These are phyloP conservation scores for Betta splendens DNA, from an alignment of 2,797 vertebrate species.

Conservation along the genomic window DNA sequence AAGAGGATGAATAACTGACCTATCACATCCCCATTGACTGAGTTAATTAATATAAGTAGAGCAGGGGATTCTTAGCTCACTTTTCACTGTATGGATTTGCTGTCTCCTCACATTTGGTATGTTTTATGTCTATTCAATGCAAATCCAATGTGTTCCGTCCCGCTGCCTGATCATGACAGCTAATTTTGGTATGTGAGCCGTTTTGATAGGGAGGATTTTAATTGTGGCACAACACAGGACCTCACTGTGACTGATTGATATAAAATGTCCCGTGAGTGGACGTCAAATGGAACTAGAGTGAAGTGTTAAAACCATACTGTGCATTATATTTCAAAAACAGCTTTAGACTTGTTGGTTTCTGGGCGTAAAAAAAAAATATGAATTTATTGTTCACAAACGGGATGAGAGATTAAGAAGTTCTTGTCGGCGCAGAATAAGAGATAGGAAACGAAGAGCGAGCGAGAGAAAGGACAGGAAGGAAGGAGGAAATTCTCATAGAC, in stretches of 20 bases:
- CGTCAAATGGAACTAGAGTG: constrained; percentile 54
- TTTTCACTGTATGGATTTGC: constrained; percentile 83
- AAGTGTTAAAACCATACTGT: constrained; percentile 48
- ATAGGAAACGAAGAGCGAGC: constrained; percentile 2
- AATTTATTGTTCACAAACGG: background rate
- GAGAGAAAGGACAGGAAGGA: constrained; percentile 36
- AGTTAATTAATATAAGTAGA: constrained; percentile 84
- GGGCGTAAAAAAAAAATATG: no score
- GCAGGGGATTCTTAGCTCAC: constrained; percentile 77
- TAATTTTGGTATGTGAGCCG: constrained; percentile 72
- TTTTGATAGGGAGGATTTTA: constrained; percentile 76
- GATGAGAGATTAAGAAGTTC: background rate
- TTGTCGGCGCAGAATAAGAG: constrained; percentile 18
- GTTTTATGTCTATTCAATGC: constrained; percentile 82
- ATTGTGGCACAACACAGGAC: constrained; percentile 67
- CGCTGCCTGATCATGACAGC: constrained; percentile 75
- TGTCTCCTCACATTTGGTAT: constrained; percentile 80
- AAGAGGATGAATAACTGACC: constrained; percentile 81
- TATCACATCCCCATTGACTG: constrained; percentile 83
- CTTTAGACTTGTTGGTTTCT: background rate
- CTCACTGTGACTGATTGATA: constrained; percentile 64
- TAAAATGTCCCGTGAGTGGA: constrained; percentile 62
- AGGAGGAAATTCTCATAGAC: constrained; percentile 56
- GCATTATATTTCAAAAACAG: constrained; percentile 24
- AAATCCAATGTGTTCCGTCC: constrained; percentile 79